Conservation (phyloP, 92 coral and sea anemone species). For the Heteractis magnifica region DNA sequence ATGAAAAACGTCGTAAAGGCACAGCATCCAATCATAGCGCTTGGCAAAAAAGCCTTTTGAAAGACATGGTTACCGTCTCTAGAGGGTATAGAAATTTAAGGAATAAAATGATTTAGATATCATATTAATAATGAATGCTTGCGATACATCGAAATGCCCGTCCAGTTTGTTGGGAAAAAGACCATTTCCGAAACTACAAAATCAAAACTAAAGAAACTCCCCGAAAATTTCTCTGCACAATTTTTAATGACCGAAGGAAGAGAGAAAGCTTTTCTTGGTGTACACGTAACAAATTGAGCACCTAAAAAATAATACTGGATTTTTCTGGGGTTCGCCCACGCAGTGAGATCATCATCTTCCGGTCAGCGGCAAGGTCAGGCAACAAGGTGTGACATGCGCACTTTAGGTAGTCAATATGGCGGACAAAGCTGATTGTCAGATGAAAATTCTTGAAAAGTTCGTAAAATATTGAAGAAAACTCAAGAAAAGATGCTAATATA, state of each 20-base stretch:
- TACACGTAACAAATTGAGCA: constrained; percentile 46
- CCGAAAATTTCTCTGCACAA: neutral
- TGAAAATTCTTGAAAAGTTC: neutral
- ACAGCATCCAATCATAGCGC: neutral
- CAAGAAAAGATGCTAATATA: neutral
- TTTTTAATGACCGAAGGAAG: neutral
- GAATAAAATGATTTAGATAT: no score
- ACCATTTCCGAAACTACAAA: neutral
- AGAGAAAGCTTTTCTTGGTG: constrained; percentile 51
- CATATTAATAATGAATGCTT: no score
- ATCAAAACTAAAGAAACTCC: neutral
- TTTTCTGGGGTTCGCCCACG: constrained; percentile 30
- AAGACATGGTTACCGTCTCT: neutral
- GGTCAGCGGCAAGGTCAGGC: constrained; percentile 28
- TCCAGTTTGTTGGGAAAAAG: neutral
- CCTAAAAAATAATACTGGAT: neutral
- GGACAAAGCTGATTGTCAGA: neutral
- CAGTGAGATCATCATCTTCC: constrained; percentile 35
- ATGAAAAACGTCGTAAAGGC: neutral
- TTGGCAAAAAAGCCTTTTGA: neutral
- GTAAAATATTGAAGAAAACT: neutral
- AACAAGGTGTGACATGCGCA: constrained; percentile 12
- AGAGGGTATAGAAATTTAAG: neutral
- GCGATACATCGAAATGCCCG: neutral
- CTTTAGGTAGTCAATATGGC: constrained; percentile 13